Evolutionary conservation across 2,113 vertebrate genomes (phyloP).

Genomic region (Mustelus asterias): DNA sequence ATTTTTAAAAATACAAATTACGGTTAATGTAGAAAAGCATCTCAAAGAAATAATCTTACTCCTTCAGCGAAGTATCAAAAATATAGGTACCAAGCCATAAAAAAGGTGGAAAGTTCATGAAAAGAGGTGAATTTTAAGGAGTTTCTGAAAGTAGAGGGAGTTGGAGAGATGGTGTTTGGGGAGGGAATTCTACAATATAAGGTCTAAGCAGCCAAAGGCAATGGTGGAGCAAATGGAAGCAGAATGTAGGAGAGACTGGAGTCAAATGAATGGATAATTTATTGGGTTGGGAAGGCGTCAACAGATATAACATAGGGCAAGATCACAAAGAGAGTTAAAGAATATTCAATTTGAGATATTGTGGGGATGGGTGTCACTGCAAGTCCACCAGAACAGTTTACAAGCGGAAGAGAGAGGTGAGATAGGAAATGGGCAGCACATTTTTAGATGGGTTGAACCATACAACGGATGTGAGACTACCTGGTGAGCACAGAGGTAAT

Average conservation of each 20-base stretch:
- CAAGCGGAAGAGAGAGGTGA: accelerated
- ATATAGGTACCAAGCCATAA: neutral
- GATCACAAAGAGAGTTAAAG: neutral
- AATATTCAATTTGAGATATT: neutral
- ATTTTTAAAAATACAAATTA: neutral
- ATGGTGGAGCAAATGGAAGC: neutral
- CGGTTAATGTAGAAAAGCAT: neutral
- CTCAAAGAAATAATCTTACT: neutral
- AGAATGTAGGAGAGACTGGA: neutral
- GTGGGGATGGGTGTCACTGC: neutral
- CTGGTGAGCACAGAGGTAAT: neutral
- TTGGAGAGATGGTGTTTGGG: neutral
- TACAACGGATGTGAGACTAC: neutral
- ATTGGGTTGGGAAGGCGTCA: neutral
- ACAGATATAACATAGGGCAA: neutral
- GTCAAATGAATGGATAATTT: neutral
- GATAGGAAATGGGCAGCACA: neutral
- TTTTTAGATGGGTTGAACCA: neutral
- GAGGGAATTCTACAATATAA: neutral
- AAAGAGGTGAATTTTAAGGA: neutral
- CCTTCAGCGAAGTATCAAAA: neutral
- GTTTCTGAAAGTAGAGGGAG: neutral
- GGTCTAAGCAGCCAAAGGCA: neutral
- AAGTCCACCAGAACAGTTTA: neutral
- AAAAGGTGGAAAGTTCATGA: neutral